These are phyloP conservation scores for Ephestia elutella DNA, from an alignment of 1,140 invertebrate genomes.

Conservation along the genomic window DNA sequence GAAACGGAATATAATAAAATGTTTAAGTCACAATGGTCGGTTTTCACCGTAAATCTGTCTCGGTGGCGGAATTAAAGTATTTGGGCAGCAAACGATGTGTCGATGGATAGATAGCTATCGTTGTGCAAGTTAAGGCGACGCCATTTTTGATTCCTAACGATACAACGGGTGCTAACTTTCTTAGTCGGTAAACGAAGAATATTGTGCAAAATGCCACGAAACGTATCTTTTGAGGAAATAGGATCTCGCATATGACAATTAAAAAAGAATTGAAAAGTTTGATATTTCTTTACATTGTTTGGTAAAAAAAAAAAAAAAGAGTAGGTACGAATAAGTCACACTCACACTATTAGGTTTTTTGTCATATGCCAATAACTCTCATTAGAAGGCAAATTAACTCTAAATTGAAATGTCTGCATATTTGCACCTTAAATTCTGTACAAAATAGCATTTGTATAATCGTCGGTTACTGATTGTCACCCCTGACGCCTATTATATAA, in stretches of 20 bases:
- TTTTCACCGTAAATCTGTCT: slow-evolving; percentile 46
- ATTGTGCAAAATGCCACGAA: too few relatives aligned
- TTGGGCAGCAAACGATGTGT: slow-evolving; percentile 34
- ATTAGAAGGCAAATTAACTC: too few relatives aligned
- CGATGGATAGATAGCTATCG: slow-evolving; percentile 34
- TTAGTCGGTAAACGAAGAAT: background rate
- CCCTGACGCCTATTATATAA: slow-evolving; percentile 49
- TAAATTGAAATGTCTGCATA: too few relatives aligned
- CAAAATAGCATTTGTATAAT: slow-evolving; percentile 24
- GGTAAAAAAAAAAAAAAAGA: too few relatives aligned
- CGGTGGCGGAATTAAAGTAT: slow-evolving; percentile 38
- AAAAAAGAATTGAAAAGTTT: too few relatives aligned
- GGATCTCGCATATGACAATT: too few relatives aligned
- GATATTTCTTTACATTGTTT: too few relatives aligned
- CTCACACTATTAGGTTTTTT: too few relatives aligned
- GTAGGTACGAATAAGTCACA: too few relatives aligned
- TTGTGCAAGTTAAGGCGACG: slow-evolving; percentile 24
- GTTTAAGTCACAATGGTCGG: slow-evolving; percentile 45
- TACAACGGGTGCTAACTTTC: background rate
- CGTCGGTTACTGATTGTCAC: slow-evolving; percentile 37
- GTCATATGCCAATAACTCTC: too few relatives aligned
- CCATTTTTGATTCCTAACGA: background rate
- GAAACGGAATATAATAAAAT: slow-evolving; percentile 39
- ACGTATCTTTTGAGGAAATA: too few relatives aligned
- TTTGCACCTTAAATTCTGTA: slow-evolving; percentile 6